Evolutionary conservation across 2,888 invertebrate genomes (phyloP).

Genomic region (Drosophila anomelani): DNA sequence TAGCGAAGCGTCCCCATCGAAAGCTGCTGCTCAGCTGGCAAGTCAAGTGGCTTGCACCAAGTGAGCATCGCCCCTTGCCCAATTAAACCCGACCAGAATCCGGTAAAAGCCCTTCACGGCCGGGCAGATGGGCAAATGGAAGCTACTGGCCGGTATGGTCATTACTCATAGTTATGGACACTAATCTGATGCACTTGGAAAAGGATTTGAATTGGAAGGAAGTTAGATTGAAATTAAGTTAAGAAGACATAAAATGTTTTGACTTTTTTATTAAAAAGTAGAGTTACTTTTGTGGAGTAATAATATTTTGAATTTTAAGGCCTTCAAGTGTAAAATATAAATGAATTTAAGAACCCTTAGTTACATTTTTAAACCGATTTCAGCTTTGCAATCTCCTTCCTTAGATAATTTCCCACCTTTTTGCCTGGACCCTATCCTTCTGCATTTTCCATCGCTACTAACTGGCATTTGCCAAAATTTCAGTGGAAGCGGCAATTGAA

Average conservation of each 20-base stretch:
- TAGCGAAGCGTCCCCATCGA: slow-evolving; percentile 38
- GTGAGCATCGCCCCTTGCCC: slow-evolving; percentile 52
- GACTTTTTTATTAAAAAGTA: not conserved
- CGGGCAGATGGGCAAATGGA: not conserved
- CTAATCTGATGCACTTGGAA: slow-evolving; percentile 34
- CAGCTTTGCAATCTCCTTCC: too few relatives aligned
- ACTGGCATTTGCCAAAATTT: slow-evolving; percentile 59
- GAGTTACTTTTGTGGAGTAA: too few relatives aligned
- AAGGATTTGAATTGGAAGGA: not conserved
- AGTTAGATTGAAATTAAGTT: too few relatives aligned
- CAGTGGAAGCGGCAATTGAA: slow-evolving; percentile 68
- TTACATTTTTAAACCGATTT: not conserved
- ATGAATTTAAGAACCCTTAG: not conserved
- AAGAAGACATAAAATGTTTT: not conserved
- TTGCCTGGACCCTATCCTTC: not conserved
- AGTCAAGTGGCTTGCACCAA: slow-evolving; percentile 47
- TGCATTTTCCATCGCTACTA: not conserved
- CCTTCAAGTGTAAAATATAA: not conserved
- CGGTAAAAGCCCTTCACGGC: slow-evolving; percentile 33
- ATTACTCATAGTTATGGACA: slow-evolving; percentile 32
- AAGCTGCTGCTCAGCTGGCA: slow-evolving; percentile 23
- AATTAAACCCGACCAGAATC: slow-evolving; percentile 58
- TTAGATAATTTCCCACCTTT: not conserved
- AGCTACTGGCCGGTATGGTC: slow-evolving; percentile 13
- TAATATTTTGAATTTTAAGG: not conserved